phyloP scores from a whole-genome alignment of 23 tunicate genomes.

The Clavelina lepadiformis region DNA sequence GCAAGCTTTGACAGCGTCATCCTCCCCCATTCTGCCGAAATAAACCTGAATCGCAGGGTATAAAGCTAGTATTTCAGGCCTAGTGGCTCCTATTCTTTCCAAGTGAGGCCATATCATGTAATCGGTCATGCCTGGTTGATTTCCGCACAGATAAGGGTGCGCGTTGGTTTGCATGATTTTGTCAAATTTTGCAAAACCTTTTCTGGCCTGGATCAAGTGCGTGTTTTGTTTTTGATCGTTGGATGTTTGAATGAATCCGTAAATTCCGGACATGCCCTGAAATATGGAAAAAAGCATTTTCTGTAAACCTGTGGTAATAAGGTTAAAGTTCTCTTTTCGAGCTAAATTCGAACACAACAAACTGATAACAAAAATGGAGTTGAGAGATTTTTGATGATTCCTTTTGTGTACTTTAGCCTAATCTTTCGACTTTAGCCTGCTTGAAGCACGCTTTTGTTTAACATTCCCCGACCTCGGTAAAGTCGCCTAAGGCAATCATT shows the following conservation, averaged over 20 bases:
- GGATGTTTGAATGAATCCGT: too few species aligned
- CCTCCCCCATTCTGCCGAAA: conserved; percentile 15
- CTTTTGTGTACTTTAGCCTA: too few species aligned
- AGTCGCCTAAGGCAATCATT: conserved; percentile 25
- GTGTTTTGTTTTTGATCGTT: background rate
- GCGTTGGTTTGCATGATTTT: background rate
- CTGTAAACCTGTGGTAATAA: too few species aligned
- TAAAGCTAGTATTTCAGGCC: background rate
- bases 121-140: conserved; percentile 52
- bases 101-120: conserved; percentile 73
- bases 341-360: too few species aligned
- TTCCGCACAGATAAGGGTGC: conserved; percentile 36
- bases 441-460: too few species aligned
- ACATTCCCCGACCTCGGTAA: conserved; percentile 53
- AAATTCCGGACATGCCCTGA: too few species aligned
- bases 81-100: conserved; percentile 20
- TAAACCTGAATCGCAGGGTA: conserved; percentile 10
- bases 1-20: conserved; percentile 41
- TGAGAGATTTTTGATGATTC: too few species aligned
- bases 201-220: background rate
- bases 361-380: too few species aligned
- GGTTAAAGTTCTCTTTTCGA: too few species aligned
- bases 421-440: too few species aligned
- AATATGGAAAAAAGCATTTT: too few species aligned
- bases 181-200: conserved; percentile 26